Conservation (phyloP, 2,113 vertebrate species). For the Aythya baeri region DNA sequence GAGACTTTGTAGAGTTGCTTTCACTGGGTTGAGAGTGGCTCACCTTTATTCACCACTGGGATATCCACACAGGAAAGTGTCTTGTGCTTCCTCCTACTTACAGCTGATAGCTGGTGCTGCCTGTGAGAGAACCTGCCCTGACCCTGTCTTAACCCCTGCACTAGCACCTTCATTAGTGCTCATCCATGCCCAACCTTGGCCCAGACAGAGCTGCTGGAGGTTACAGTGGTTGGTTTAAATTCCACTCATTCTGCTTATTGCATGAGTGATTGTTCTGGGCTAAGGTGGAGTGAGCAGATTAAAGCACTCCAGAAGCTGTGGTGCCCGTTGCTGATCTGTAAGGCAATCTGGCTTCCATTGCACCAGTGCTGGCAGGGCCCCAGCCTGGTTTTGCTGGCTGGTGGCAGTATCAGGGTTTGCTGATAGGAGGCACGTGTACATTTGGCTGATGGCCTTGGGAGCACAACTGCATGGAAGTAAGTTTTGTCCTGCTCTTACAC, state of each 20-base stretch:
- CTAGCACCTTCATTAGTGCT: not conserved
- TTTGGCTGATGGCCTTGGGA: not conserved
- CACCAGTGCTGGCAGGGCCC: not conserved
- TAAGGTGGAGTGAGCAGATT: not conserved
- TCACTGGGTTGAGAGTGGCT: not conserved
- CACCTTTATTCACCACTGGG: not conserved
- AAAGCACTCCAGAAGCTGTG: not conserved
- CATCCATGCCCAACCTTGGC: not conserved
- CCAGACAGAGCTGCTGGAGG: not conserved
- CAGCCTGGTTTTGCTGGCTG: not conserved
- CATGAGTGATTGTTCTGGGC: not conserved
- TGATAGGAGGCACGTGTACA: not conserved
- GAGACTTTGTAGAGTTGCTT: not conserved
- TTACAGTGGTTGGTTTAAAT: not conserved
- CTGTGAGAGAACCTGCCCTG: not conserved
- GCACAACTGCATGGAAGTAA: not conserved
- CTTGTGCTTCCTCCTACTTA: not conserved
- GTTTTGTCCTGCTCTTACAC: not conserved
- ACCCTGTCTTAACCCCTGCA: not conserved
- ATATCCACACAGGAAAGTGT: not conserved
- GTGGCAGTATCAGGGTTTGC: not conserved
- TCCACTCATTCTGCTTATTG: not conserved
- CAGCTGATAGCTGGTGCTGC: not conserved
- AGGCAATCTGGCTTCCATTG: not conserved
- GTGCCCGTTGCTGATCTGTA: not conserved